Evolutionary conservation across 64 coral and sea anemone species (phyloP).

Genomic region (Montipora cactus): DNA sequence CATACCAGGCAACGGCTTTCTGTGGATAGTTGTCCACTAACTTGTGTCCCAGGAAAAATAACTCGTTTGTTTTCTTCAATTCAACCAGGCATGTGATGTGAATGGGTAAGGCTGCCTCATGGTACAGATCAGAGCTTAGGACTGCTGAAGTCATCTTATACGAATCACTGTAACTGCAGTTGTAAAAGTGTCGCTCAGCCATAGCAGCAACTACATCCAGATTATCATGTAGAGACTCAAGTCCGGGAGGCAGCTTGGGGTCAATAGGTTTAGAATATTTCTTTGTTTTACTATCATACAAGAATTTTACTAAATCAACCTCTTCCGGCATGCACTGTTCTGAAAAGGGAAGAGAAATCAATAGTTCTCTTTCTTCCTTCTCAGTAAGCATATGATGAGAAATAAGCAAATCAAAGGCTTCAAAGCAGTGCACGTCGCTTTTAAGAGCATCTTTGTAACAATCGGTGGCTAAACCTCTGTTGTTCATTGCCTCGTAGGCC

Average conservation of each 20-base stretch:
- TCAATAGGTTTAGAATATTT: slow-evolving; percentile 85
- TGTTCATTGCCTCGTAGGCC: slow-evolving; percentile 95
- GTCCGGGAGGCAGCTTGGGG: slow-evolving; percentile 78
- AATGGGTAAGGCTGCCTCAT: slow-evolving; percentile 88
- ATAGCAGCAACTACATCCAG: slow-evolving; percentile 92
- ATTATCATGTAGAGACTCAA: slow-evolving; percentile 87
- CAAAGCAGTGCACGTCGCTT: slow-evolving; percentile 97
- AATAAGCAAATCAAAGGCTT: slow-evolving; percentile 96
- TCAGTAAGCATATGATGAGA: slow-evolving; percentile 97
- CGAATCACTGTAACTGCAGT: slow-evolving; percentile 85
- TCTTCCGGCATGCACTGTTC: slow-evolving; percentile 95
- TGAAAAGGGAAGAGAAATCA: slow-evolving; percentile 82
- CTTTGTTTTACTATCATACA: slow-evolving; percentile 89
- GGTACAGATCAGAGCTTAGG: slow-evolving; percentile 86
- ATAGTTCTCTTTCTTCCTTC: slow-evolving; percentile 85
- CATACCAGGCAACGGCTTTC: slow-evolving; percentile 97
- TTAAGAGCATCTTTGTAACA: slow-evolving; percentile 95
- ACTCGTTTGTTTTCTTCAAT: slow-evolving; percentile 94
- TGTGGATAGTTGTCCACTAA: slow-evolving; percentile 98
- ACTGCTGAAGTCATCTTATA: slow-evolving; percentile 88
- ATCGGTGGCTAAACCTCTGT: slow-evolving; percentile 85
- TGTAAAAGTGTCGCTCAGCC: slow-evolving; percentile 96
- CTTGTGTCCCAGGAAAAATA: slow-evolving; percentile 97
- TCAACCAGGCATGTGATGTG: slow-evolving; percentile 98
- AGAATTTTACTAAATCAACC: slow-evolving; percentile 84